Evolutionary conservation across 2,797 vertebrate species (phyloP).

Genomic region (Megalops cyprinoides): DNA sequence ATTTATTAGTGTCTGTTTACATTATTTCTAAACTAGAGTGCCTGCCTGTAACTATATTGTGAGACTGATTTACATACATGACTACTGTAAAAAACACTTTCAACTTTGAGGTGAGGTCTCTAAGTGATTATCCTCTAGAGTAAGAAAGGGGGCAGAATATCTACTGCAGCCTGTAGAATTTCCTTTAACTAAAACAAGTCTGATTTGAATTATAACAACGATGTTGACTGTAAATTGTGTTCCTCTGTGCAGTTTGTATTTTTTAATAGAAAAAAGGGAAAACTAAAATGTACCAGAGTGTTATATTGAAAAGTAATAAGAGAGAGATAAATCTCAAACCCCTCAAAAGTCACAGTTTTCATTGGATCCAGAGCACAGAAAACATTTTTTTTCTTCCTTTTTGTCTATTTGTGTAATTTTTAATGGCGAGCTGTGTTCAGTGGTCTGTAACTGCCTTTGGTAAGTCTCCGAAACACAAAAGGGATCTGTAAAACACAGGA

Average conservation of each 20-base stretch:
- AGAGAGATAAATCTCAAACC: neutral
- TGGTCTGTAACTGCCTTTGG: neutral
- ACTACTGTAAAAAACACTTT: neutral
- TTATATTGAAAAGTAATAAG: neutral
- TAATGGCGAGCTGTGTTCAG: neutral
- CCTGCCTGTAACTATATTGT: neutral
- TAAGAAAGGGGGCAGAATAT: neutral
- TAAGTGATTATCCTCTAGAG: too few relatives aligned
- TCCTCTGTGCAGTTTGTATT: neutral
- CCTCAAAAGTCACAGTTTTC: neutral
- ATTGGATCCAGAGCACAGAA: neutral
- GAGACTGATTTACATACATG: neutral
- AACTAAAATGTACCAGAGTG: neutral
- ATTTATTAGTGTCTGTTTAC: neutral
- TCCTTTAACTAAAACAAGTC: neutral
- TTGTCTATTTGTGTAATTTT: neutral
- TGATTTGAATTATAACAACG: neutral
- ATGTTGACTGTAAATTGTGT: neutral
- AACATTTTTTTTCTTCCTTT: neutral
- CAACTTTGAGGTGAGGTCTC: too few relatives aligned
- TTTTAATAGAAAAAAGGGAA: neutral
- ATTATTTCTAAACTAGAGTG: neutral
- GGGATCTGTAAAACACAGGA: conserved; percentile 16
- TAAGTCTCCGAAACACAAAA: conserved; percentile 14
- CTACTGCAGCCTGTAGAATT: neutral